Percentiles rank a stretch among this genome's conserved stretches.
Conservation (phyloP, 2,888 invertebrate species). For the Gisinianus flammeolus region DNA sequence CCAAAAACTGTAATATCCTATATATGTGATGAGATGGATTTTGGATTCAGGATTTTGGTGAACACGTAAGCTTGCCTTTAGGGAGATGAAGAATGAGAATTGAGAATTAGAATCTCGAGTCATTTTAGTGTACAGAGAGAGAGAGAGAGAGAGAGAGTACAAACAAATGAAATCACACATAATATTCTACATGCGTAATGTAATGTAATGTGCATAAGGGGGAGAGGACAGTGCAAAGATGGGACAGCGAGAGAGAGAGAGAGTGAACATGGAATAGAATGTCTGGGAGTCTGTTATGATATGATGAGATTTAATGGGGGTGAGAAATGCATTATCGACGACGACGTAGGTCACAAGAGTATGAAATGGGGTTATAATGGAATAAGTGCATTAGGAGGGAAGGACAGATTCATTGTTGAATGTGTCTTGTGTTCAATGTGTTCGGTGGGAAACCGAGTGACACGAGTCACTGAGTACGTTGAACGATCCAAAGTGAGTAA, state of each 20-base stretch:
- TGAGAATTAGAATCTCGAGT: neutral
- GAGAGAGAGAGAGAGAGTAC: neutral
- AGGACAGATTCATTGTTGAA: slow-evolving; percentile 53
- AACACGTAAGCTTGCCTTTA: neutral
- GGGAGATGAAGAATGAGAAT: neutral
- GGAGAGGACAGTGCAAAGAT: neutral
- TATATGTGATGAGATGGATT: neutral
- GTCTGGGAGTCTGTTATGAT: slow-evolving; percentile 40
- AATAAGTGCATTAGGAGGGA: slow-evolving; percentile 57
- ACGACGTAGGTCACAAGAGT: slow-evolving; percentile 55
- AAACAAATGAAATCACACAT: no score
- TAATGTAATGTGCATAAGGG: neutral
- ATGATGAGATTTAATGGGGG: slow-evolving; percentile 58
- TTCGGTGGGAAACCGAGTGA: slow-evolving; percentile 59
- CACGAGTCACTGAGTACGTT: slow-evolving; percentile 58
- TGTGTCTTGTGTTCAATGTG: slow-evolving; percentile 47
- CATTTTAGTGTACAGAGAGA: neutral
- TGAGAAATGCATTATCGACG: slow-evolving; percentile 55
- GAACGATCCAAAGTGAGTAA: slow-evolving; percentile 38
- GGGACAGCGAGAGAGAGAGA: neutral
- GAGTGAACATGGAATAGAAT: neutral
- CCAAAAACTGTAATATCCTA: no score
- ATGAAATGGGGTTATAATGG: slow-evolving; percentile 59
- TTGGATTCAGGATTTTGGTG: neutral
- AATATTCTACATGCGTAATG: neutral